These are phyloP conservation scores for Ctena decussata DNA, from an alignment of 2,888 invertebrate genomes.

Conservation along the genomic window DNA sequence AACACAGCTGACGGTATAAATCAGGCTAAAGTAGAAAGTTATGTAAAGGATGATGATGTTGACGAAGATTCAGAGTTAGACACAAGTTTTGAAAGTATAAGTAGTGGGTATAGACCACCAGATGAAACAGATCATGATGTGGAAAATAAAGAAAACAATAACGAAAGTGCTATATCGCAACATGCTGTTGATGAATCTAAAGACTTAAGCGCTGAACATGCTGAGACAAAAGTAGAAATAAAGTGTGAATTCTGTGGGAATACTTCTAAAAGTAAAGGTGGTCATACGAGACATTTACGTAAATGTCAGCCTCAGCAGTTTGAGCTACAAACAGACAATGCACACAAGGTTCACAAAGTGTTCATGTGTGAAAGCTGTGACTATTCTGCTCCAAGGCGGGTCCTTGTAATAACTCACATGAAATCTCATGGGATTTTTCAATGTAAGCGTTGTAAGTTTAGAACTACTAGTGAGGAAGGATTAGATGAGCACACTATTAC, in stretches of 20 bases:
- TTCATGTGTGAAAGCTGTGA: conserved; percentile 79
- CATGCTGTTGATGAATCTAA: conserved; percentile 26
- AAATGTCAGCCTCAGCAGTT: conserved; percentile 67
- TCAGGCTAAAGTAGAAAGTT: conserved; percentile 26
- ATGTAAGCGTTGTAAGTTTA: conserved; percentile 82
- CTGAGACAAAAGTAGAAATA: conserved; percentile 28
- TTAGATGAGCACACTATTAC: conserved; percentile 79
- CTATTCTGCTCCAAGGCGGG: conserved; percentile 81
- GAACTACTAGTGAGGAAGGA: conserved; percentile 75
- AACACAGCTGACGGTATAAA: not conserved
- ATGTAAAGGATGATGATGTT: conserved; percentile 45
- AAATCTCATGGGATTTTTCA: conserved; percentile 82
- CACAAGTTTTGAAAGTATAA: conserved; percentile 66
- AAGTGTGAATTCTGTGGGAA: conserved; percentile 69
- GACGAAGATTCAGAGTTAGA: conserved; percentile 61
- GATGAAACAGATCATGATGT: conserved; percentile 22
- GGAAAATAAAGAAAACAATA: conserved; percentile 34
- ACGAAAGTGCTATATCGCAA: not conserved
- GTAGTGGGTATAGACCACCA: conserved; percentile 36
- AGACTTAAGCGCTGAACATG: conserved; percentile 27
- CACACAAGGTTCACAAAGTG: conserved; percentile 46
- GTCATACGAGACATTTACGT: conserved; percentile 71
- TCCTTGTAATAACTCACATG: conserved; percentile 83
- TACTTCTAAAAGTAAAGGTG: conserved; percentile 70
- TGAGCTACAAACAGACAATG: conserved; percentile 28